phyloP scores from a whole-genome alignment of 2,113 vertebrate species.

The Buteo buteo region DNA sequence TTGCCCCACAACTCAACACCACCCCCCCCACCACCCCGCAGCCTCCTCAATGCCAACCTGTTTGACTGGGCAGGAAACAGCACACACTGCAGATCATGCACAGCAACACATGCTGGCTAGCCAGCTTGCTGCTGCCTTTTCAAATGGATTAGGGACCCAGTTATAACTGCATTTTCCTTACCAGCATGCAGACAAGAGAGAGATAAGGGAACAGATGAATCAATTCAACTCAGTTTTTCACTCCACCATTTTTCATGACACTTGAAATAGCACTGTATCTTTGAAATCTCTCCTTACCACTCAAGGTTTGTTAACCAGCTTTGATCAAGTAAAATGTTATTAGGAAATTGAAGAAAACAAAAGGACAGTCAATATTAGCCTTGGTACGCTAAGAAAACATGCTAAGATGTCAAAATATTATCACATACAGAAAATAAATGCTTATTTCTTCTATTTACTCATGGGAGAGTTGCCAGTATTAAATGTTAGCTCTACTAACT shows the following conservation, averaged over 20 bases:
- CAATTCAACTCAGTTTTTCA: neutral
- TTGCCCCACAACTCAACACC: too few species aligned
- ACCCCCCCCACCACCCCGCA: fast-evolving
- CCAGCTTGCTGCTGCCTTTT: neutral
- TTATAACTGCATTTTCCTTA: neutral
- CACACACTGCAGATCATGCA: fast-evolving
- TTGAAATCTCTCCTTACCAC: neutral
- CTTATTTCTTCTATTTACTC: neutral
- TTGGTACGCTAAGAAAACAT: neutral
- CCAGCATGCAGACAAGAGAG: neutral
- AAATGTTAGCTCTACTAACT: neutral
- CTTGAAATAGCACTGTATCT: neutral
- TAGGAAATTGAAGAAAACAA: neutral
- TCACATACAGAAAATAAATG: neutral
- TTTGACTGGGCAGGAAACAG: neutral
- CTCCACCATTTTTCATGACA: neutral
- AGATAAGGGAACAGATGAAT: neutral
- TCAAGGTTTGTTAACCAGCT: too few species aligned
- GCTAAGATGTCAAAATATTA: neutral
- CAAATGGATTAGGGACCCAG: neutral
- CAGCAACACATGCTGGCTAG: fast-evolving
- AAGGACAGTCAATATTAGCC: neutral
- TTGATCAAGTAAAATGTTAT: neutral
- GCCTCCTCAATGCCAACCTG: neutral
- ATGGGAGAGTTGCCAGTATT: neutral